Percentiles rank a stretch among this genome's conserved stretches.
Evolutionary conservation across 1,140 invertebrate genomes (phyloP).

Genomic region (Helicoverpa armigera): DNA sequence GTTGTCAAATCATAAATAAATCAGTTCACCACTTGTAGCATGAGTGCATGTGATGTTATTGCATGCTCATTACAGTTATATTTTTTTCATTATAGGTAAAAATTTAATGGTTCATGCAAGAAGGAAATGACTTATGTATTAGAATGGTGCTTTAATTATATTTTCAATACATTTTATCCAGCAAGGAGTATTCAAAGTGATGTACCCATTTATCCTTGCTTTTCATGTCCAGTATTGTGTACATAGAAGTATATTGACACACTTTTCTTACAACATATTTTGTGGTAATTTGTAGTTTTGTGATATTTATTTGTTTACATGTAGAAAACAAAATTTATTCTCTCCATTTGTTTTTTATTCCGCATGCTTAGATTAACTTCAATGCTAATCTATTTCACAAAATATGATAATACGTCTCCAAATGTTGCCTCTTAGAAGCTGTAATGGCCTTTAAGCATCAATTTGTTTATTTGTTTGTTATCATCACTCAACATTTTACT

Average conservation of each 20-base stretch:
- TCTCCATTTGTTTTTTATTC: too few relatives aligned
- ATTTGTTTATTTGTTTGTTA: too few relatives aligned
- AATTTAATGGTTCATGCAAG: conserved; percentile 42
- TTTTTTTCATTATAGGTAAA: conserved; percentile 54
- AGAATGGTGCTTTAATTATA: conserved; percentile 67
- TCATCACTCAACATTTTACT: too few relatives aligned
- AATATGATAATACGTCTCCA: too few relatives aligned
- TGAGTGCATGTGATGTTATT: conserved; percentile 23
- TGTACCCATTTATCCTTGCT: conserved; percentile 55
- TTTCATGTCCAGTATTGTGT: background rate
- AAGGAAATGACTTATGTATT: conserved; percentile 68
- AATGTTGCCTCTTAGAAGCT: too few relatives aligned
- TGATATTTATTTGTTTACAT: too few relatives aligned
- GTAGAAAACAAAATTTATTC: too few relatives aligned
- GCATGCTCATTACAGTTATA: conserved; percentile 21
- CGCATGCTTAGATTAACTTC: too few relatives aligned
- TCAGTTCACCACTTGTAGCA: conserved; percentile 4
- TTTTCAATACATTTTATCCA: conserved; percentile 62
- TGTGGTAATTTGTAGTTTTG: background rate
- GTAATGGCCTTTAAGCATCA: too few relatives aligned
- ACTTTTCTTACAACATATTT: background rate
- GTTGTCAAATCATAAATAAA: conserved; percentile 7
- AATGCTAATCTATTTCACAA: too few relatives aligned
- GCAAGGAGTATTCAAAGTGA: conserved; percentile 65
- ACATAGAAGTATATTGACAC: background rate